Conservation (phyloP, 1,140 invertebrate genomes). For the Sarcophaga peregrina region DNA sequence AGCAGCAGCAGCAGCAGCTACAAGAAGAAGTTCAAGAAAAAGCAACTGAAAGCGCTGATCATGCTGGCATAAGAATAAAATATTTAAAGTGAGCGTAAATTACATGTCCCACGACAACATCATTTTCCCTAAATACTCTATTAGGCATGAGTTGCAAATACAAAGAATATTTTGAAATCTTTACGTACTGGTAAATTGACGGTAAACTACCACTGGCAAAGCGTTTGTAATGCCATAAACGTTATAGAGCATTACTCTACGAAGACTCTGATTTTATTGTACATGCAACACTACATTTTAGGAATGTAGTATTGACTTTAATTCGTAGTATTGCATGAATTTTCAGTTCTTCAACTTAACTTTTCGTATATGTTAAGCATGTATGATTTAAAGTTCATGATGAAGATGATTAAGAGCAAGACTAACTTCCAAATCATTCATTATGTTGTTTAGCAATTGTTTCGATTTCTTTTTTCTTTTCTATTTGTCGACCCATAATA, state of each 20-base stretch:
- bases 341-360: neutral
- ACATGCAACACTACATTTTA: neutral
- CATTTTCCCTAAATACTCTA: slow-evolving; percentile 33
- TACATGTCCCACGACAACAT: slow-evolving; percentile 38
- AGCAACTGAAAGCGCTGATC: slow-evolving; percentile 15
- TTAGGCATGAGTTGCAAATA: slow-evolving; percentile 21
- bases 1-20: neutral
- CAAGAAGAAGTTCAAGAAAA: neutral
- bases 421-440: neutral
- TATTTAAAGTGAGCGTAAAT: slow-evolving; percentile 34
- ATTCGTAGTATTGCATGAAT: too few relatives aligned
- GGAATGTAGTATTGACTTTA: neutral
- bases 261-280: neutral
- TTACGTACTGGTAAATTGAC: too few relatives aligned
- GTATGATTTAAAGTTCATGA: slow-evolving; percentile 33
- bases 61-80: neutral
- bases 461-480: neutral
- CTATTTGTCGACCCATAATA: neutral
- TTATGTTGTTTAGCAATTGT: neutral
- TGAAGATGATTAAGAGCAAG: slow-evolving; percentile 33
- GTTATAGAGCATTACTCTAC: too few relatives aligned
- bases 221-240: too few relatives aligned
- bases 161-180: neutral
- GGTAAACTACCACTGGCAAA: too few relatives aligned
- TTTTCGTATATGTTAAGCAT: neutral